Percentiles rank a stretch among this genome's conserved stretches.
Conservation (phyloP, 1,140 invertebrate genomes). For the Meteorus sp. region DNA sequence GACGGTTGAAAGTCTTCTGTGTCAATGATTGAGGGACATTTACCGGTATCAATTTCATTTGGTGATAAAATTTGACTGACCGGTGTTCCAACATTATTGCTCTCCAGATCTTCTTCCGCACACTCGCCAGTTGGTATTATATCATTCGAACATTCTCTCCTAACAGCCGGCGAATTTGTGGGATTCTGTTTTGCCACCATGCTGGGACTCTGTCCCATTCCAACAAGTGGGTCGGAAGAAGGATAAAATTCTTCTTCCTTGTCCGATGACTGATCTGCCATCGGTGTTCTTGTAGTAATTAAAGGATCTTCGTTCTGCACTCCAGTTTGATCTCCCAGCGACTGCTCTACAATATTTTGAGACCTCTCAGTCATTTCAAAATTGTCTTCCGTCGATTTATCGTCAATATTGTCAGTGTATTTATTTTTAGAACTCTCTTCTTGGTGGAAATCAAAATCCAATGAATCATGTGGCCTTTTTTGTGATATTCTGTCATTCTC, state of each 20-base stretch:
- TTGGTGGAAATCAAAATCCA: conserved; percentile 44
- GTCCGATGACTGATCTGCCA: background rate
- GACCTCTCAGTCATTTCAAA: conserved; percentile 19
- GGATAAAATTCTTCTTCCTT: conserved; percentile 25
- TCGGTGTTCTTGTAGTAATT: background rate
- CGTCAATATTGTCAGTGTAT: background rate
- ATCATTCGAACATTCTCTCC: conserved; percentile 15
- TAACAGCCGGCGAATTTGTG: background rate
- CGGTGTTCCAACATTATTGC: conserved; percentile 15
- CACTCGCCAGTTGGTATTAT: conserved; percentile 18
- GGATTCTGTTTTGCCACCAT: conserved; percentile 11
- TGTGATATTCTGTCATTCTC: conserved; percentile 19
- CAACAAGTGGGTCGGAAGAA: conserved; percentile 24
- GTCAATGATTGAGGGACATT: conserved; percentile 27
- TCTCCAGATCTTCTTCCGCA: conserved; percentile 12
- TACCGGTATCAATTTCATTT: conserved; percentile 22
- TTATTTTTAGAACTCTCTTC: conserved; percentile 21
- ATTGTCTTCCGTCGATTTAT: conserved; percentile 8
- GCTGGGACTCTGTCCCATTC: conserved; percentile 11
- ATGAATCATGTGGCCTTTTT: conserved; percentile 33
- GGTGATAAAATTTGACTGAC: conserved; percentile 23
- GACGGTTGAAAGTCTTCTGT: conserved; percentile 31
- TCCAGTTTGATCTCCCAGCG: conserved; percentile 1
- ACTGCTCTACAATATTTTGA: background rate
- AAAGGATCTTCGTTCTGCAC: conserved; percentile 4